Conservation (phyloP, 1,140 invertebrate species). For the Linepithema humile region DNA sequence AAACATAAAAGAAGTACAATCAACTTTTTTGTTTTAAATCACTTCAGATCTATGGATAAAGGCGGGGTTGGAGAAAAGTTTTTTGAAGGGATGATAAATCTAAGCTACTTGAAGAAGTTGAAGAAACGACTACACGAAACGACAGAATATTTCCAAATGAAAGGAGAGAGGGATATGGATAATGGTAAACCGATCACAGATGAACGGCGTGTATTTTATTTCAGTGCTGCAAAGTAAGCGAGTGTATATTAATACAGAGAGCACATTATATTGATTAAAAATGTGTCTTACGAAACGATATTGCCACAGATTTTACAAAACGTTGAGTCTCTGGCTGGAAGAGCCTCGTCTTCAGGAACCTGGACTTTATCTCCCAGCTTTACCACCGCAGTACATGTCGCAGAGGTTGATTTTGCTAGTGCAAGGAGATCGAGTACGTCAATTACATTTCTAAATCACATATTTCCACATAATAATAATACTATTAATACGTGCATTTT, state of each 20-base stretch:
- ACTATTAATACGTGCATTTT: too few species aligned
- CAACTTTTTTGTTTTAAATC: constrained; percentile 57
- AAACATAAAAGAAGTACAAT: constrained; percentile 26
- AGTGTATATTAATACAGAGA: background rate
- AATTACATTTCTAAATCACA: background rate
- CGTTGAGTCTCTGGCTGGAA: constrained; percentile 91
- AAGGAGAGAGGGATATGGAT: constrained; percentile 78
- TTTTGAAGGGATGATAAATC: constrained; percentile 90
- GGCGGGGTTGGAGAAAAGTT: constrained; percentile 90
- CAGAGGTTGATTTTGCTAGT: constrained; percentile 85
- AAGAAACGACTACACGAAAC: constrained; percentile 89
- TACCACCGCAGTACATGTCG: constrained; percentile 90
- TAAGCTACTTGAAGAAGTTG: constrained; percentile 89
- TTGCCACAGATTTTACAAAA: constrained; percentile 86
- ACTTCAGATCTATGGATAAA: constrained; percentile 79
- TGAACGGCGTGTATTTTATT: constrained; percentile 80
- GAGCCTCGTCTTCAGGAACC: constrained; percentile 90
- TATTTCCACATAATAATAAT: background rate
- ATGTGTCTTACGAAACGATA: background rate
- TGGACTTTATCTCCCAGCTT: constrained; percentile 88
- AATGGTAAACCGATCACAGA: constrained; percentile 79
- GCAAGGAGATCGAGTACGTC: constrained; percentile 84
- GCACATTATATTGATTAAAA: background rate
- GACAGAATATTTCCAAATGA: constrained; percentile 86
- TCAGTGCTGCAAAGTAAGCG: constrained; percentile 78